Evolutionary conservation across 2,113 vertebrate genomes (phyloP).

Genomic region (Xenopus laevis): DNA sequence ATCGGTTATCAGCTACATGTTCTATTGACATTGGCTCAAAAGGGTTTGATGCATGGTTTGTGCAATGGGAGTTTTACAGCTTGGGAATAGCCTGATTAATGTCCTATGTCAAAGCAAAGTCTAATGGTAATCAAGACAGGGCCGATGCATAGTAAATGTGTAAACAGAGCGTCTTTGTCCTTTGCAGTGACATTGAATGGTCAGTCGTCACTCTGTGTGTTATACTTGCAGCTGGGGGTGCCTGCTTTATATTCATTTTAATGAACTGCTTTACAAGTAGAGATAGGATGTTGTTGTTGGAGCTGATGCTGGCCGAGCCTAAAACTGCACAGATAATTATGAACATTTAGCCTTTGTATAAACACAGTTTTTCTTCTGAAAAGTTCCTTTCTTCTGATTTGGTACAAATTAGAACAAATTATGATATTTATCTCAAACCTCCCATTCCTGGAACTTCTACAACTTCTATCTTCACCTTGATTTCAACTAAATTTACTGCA

Average conservation of each 20-base stretch:
- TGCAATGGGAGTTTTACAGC: conserved; percentile 37
- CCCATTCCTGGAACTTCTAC: too few relatives aligned
- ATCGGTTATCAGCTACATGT: conserved; percentile 36
- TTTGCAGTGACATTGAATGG: conserved; percentile 29
- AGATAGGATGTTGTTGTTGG: neutral
- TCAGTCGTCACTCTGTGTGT: neutral
- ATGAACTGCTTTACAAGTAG: neutral
- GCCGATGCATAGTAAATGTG: conserved; percentile 34
- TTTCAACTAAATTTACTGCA: too few relatives aligned
- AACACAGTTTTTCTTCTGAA: too few relatives aligned
- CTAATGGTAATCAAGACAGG: conserved; percentile 36
- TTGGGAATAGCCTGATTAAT: conserved; percentile 43
- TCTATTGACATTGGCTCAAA: conserved; percentile 43
- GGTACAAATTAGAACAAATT: too few relatives aligned
- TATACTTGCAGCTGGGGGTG: neutral
- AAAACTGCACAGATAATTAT: neutral
- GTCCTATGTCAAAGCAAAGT: conserved; percentile 34
- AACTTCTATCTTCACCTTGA: too few relatives aligned
- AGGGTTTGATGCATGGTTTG: conserved; percentile 38
- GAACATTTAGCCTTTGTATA: too few relatives aligned
- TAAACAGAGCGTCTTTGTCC: conserved; percentile 34
- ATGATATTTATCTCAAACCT: too few relatives aligned
- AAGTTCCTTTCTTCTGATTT: too few relatives aligned
- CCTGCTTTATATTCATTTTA: neutral
- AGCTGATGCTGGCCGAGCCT: neutral